Evolutionary conservation across 2,113 vertebrate genomes (phyloP).

Genomic region (Egretta garzetta): DNA sequence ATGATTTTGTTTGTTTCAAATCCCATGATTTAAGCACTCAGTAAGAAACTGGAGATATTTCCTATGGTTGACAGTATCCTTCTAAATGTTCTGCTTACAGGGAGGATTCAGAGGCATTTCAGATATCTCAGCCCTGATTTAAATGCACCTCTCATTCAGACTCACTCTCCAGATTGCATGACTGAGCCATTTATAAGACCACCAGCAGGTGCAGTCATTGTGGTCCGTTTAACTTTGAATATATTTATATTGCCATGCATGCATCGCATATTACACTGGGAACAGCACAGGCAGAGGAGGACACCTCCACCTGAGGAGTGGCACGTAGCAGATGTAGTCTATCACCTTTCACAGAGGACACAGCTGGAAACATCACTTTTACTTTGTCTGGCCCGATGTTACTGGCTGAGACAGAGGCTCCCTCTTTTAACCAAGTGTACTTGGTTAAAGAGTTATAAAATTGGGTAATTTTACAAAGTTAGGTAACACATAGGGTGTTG

Average conservation of each 20-base stretch:
- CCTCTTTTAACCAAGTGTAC: background rate
- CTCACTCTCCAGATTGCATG: background rate
- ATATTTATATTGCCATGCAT: background rate
- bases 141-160: background rate
- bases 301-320: background rate
- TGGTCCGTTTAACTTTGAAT: background rate
- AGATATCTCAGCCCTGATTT: background rate
- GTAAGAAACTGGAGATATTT: background rate
- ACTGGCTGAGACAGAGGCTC: background rate
- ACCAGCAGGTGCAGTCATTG: background rate
- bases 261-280: too few relatives aligned
- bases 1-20: background rate
- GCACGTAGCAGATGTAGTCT: background rate
- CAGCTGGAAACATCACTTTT: background rate
- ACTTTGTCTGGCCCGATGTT: background rate
- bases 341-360: background rate
- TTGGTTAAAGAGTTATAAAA: background rate
- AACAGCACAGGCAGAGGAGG: background rate
- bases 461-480: background rate
- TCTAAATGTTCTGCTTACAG: background rate
- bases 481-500: constrained; percentile 36
- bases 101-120: background rate
- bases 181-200: background rate
- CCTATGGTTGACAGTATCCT: background rate
- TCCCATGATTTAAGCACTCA: background rate